phyloP scores from a whole-genome alignment of 37 sponge, comb jelly and placozoan species.

The Halichondria panicea region DNA sequence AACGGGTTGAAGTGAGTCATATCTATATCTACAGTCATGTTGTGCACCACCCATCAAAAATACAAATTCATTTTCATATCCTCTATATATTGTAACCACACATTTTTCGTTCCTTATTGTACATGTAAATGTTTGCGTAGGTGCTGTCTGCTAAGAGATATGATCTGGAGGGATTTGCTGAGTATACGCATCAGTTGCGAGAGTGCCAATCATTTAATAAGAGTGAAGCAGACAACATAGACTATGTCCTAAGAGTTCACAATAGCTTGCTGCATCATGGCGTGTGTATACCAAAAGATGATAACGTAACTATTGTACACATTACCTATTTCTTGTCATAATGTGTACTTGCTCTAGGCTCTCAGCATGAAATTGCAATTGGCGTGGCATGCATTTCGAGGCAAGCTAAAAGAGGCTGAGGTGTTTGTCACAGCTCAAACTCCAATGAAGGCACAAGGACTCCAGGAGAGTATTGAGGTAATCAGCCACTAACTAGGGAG shows the following conservation, averaged over 20 bases:
- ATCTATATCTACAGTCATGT: background rate
- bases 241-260: constrained; percentile 11
- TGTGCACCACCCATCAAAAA: background rate
- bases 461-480: constrained; percentile 65
- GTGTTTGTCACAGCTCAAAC: constrained; percentile 70
- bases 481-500: background rate
- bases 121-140: constrained; percentile 30
- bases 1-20: constrained; percentile 5
- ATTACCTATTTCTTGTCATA: background rate
- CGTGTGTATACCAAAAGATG: constrained; percentile 18
- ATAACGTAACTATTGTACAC: constrained; percentile 2
- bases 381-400: constrained; percentile 52
- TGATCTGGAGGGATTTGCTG: constrained; percentile 75
- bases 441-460: constrained; percentile 71
- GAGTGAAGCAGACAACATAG: constrained; percentile 13
- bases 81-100: background rate
- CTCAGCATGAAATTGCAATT: constrained; percentile 15
- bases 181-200: constrained; percentile 45
- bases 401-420: constrained; percentile 18
- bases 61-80: background rate
- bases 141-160: constrained; percentile 43
- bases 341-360: constrained; percentile 16
- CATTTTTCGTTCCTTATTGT: background rate
- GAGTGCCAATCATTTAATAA: constrained; percentile 18
- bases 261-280: background rate